Percentiles rank a stretch among this genome's conserved stretches.
These are phyloP conservation scores for Chelmon rostratus DNA, from an alignment of 2,797 vertebrate species.

Conservation along the genomic window DNA sequence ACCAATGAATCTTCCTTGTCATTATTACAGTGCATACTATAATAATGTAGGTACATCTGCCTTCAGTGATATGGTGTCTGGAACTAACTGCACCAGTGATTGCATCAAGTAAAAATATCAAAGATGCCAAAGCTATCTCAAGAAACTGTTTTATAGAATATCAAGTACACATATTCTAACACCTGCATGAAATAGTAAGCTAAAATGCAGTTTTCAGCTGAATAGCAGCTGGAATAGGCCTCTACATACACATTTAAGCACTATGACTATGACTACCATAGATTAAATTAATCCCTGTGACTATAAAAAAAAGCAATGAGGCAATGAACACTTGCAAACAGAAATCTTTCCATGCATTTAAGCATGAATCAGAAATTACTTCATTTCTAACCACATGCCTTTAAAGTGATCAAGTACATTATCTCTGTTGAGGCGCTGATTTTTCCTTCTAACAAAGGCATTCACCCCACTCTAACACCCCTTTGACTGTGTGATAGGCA, in stretches of 20 bases:
- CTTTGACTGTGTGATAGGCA: constrained; percentile 67
- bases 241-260: background rate
- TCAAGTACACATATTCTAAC: background rate
- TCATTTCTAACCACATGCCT: constrained; percentile 25
- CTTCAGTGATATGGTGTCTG: background rate
- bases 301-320: background rate
- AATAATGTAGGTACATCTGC: background rate
- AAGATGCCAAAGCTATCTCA: background rate
- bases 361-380: constrained; percentile 18
- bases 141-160: background rate
- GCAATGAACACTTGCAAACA: constrained; percentile 20
- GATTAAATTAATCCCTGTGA: background rate
- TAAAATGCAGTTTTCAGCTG: background rate
- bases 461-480: constrained; percentile 52
- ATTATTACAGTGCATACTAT: constrained; percentile 4
- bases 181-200: background rate
- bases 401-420: constrained; percentile 46
- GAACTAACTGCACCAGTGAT: background rate
- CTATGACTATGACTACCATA: background rate
- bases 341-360: constrained; percentile 35
- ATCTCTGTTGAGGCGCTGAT: constrained; percentile 53
- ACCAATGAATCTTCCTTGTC: background rate
- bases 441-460: constrained; percentile 65
- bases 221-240: constrained; percentile 5
- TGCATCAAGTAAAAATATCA: background rate